A percentile compares a stretch with the other conserved stretches of the same genome.
Evolutionary conservation across 2,797 vertebrate species (phyloP).

Genomic region (Acestrorhynchus altus): DNA sequence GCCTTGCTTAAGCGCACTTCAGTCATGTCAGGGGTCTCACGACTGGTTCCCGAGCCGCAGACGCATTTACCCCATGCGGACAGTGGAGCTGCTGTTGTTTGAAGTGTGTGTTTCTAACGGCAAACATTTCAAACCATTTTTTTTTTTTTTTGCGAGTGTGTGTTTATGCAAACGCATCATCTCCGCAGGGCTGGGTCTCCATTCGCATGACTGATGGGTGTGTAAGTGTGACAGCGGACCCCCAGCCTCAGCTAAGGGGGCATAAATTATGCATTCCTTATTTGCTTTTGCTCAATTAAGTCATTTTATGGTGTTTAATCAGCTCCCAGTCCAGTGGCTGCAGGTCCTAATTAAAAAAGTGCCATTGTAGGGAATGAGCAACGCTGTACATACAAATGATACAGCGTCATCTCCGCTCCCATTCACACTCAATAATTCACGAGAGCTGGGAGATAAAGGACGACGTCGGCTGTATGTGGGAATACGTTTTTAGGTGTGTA

Average conservation of each 20-base stretch:
- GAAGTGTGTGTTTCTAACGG: too few relatives aligned
- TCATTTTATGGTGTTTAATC: conserved; percentile 51
- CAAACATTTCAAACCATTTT: too few relatives aligned
- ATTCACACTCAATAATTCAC: neutral
- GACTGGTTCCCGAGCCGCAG: too few relatives aligned
- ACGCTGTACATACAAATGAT: conserved; percentile 26
- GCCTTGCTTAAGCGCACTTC: too few relatives aligned
- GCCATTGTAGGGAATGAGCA: conserved; percentile 2
- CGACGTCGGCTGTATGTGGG: neutral
- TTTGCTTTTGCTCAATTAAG: conserved; percentile 53
- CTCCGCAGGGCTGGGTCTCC: conserved; percentile 15
- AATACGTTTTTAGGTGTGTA: neutral
- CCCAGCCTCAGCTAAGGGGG: conserved; percentile 24
- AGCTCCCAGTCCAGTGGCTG: conserved; percentile 43
- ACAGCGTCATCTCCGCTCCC: neutral
- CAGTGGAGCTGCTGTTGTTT: too few relatives aligned
- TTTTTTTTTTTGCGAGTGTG: neutral
- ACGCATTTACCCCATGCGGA: too few relatives aligned
- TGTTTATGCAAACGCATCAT: neutral
- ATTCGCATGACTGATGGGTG: conserved; percentile 29
- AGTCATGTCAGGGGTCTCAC: too few relatives aligned
- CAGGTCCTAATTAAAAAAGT: conserved; percentile 50
- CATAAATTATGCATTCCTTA: conserved; percentile 52
- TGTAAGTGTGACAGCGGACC: neutral
- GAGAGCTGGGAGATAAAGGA: neutral